These are phyloP conservation scores for Psittacula cyanocephala DNA, from an alignment of 2,113 vertebrate species.

Conservation along the genomic window DNA sequence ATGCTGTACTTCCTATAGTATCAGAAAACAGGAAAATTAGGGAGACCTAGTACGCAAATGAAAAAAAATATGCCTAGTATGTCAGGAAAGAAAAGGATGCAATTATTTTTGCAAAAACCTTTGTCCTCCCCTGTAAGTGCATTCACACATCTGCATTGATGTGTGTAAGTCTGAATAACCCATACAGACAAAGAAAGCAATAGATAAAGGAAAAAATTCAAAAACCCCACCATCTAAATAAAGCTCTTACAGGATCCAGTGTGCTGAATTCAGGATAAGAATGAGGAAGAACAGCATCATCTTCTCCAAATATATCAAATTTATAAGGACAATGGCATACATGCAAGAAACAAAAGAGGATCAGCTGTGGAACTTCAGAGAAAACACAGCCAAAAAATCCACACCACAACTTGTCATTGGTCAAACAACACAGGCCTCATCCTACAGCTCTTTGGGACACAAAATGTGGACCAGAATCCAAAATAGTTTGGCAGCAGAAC, in stretches of 20 bases:
- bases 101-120: not conserved
- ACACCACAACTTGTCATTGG: accelerated
- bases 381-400: not conserved
- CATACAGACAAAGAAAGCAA: not conserved
- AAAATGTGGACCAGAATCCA: not conserved
- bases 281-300: not conserved
- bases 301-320: not conserved
- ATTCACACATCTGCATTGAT: not conserved
- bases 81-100: not conserved
- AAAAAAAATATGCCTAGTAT: not conserved
- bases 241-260: not conserved
- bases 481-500: not conserved
- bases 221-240: not conserved
- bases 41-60: not conserved
- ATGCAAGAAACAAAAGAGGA: not conserved
- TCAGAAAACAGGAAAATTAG: not conserved
- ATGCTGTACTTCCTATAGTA: not conserved
- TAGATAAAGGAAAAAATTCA: not conserved
- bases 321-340: not conserved
- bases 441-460: not conserved
- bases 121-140: accelerated
- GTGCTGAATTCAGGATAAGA: not conserved
- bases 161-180: not conserved
- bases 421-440: not conserved
- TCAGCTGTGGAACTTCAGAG: not conserved